Conservation (phyloP, 2,113 vertebrate genomes). For the Gobiocypris rarus region DNA sequence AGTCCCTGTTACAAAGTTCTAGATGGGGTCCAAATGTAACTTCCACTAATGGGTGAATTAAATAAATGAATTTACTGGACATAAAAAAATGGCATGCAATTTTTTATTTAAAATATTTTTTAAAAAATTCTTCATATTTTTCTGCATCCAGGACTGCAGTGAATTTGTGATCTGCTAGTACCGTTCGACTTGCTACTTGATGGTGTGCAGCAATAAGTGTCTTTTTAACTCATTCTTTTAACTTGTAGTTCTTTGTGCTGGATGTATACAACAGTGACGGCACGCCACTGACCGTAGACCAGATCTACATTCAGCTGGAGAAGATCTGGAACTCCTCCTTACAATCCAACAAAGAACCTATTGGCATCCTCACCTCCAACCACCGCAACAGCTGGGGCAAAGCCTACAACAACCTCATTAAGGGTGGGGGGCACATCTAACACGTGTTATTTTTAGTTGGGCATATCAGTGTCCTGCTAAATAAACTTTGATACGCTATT, state of each 20-base stretch:
- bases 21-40: not conserved
- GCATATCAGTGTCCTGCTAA: not conserved
- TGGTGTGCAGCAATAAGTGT: not conserved
- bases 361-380: conserved; percentile 93
- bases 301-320: conserved; percentile 89
- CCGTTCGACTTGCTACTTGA: not conserved
- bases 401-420: conserved; percentile 86
- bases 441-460: not conserved
- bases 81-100: not conserved
- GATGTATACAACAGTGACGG: conserved; percentile 90
- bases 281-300: conserved; percentile 82
- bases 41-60: not conserved
- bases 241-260: conserved; percentile 87
- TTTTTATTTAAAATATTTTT: not conserved
- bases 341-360: conserved; percentile 82
- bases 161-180: not conserved
- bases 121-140: not conserved
- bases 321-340: conserved; percentile 88
- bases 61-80: too few relatives aligned
- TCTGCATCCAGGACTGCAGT: not conserved
- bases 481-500: not conserved
- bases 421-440: conserved; percentile 73
- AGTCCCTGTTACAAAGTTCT: conserved; percentile 5
- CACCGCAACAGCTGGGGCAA: conserved; percentile 92
- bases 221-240: not conserved